phyloP scores from a whole-genome alignment of 2,797 vertebrate genomes.

The Antrozous pallidus region DNA sequence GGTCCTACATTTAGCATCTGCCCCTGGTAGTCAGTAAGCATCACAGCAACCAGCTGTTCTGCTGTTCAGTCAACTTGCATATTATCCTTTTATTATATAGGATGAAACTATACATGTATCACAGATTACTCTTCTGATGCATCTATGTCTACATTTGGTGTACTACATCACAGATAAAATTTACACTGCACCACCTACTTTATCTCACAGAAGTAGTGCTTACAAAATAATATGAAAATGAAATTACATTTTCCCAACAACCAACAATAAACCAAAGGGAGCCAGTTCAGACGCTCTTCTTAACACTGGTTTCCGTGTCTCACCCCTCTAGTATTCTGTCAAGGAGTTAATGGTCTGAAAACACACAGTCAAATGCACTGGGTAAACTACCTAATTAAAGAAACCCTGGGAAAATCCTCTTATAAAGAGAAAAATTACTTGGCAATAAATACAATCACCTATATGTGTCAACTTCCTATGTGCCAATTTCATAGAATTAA shows the following conservation, averaged over 20 bases:
- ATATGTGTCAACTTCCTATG: not conserved
- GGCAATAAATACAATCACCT: not conserved
- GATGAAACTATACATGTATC: not conserved
- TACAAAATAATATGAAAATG: not conserved
- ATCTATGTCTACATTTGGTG: not conserved
- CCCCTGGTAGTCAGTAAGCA: too few relatives aligned
- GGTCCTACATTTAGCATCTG: too few relatives aligned
- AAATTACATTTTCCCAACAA: not conserved
- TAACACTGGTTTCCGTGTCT: not conserved
- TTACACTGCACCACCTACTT: not conserved
- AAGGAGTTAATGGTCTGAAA: constrained; percentile 57
- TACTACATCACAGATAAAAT: not conserved
- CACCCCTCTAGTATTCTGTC: constrained; percentile 14
- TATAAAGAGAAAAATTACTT: constrained; percentile 40
- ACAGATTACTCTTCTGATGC: not conserved
- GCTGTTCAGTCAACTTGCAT: too few relatives aligned
- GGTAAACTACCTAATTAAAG: constrained; percentile 60
- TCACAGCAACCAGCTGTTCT: too few relatives aligned
- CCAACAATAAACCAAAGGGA: not conserved
- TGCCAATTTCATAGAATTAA: not conserved
- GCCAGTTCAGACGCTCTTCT: constrained; percentile 3
- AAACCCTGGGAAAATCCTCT: constrained; percentile 39
- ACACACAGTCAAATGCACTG: constrained; percentile 50
- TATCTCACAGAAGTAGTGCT: not conserved
- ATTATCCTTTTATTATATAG: too few relatives aligned